Evolutionary conservation across 2,888 invertebrate genomes (phyloP), one percentile per base, ranked within the genome.

Genomic region (Acanthosepion esculentum): DNA sequence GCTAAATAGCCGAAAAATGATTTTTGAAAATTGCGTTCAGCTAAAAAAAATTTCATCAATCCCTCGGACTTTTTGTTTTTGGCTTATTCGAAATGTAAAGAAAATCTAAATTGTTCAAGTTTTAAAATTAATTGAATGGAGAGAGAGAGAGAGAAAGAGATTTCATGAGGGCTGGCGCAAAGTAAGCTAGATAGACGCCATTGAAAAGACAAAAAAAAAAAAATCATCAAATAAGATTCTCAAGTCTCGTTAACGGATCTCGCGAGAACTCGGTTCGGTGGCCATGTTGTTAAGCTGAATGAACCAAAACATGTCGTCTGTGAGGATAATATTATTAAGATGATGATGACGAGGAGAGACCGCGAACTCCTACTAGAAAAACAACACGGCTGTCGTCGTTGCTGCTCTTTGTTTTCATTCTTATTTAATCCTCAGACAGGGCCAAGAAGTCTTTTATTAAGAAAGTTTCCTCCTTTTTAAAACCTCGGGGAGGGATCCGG

Each of bases 221-320:
- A 41, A 41, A 41, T 6, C 23, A 59, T 23, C 23, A 59, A 78
- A 78, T 78, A n/a, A 78, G 78, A 78, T 78, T 78, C n/a, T 78
- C n/a, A 78, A 78, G 0, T 78, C 78, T 78, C 78, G 78, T 78
- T 78, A n/a, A n/a, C n/a, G 15, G 12, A 93, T 93, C 93, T 93
- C 93, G 93, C 94, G 94, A 94, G 94, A 94, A 41, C 29, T 33
- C 26, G 59, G 29, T 53, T 33, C 15, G 41, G 29, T 48, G 41
- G 94, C 94, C 94, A 94, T 94, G 94, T 94, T 94, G 50, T 48
- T 64, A 29, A 41, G 48, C 20, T 41, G 55, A 48, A 48, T 41
- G 33, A 64, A 94, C 94, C 94, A 94, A 94, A 94, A 94, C 94
- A 94, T 55, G 94, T 93, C 93, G 50, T 94, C 53, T 93, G 93